Evolutionary conservation across 2,113 vertebrate genomes (phyloP).

Genomic region (Microtus ochrogaster): DNA sequence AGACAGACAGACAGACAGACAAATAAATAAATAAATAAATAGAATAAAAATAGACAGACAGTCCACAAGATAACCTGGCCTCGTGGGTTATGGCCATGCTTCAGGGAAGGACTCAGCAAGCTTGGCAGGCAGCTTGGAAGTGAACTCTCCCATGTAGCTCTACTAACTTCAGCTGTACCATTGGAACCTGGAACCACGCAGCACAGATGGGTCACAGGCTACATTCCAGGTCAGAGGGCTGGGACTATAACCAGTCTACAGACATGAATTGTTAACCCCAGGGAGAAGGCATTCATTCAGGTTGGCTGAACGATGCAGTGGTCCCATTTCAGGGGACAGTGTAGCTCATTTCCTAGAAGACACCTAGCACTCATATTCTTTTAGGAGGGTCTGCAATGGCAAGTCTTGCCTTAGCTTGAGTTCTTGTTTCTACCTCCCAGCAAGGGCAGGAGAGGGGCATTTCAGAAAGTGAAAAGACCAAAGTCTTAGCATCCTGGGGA

Average conservation of each 20-base stretch:
- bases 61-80: not conserved
- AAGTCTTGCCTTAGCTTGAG: not conserved
- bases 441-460: not conserved
- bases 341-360: not conserved
- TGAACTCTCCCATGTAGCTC: not conserved
- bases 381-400: not conserved
- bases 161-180: not conserved
- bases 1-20: no score
- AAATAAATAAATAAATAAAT: no score
- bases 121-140: not conserved
- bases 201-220: not conserved
- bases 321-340: not conserved
- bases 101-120: not conserved
- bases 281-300: not conserved
- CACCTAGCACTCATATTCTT: not conserved
- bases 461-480: not conserved
- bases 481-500: no score
- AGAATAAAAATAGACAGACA: not conserved
- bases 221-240: conserved; percentile 31
- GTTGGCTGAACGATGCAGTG: not conserved
- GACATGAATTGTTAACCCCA: not conserved
- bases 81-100: not conserved
- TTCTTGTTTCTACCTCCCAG: not conserved
- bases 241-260: not conserved
- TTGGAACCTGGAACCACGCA: conserved; percentile 43